These are phyloP conservation scores for Neodon shergylaensis DNA, from an alignment of 2,113 vertebrate species.

Conservation along the genomic window DNA sequence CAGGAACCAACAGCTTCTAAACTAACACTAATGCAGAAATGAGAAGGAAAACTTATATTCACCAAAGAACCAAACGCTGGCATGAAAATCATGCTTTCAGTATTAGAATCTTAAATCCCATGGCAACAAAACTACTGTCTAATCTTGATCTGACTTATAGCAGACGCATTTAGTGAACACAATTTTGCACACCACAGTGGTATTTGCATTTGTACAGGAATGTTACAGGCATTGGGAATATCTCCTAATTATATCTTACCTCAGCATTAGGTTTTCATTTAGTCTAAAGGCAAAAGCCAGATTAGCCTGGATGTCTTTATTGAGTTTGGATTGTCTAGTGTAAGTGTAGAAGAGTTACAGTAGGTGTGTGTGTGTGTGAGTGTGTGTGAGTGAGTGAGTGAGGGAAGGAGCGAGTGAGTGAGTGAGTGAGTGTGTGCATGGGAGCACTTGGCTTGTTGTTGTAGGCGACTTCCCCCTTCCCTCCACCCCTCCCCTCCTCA, in stretches of 20 bases:
- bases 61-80: neutral
- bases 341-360: neutral
- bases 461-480: no score
- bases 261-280: neutral
- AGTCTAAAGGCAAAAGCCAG: neutral
- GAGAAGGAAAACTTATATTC: conserved; percentile 41
- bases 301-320: neutral
- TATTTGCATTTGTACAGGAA: neutral
- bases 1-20: neutral
- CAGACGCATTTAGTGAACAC: neutral
- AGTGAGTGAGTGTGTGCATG: no score
- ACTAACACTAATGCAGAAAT: neutral
- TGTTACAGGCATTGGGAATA: neutral
- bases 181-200: neutral
- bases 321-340: neutral
- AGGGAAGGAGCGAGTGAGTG: no score
- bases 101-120: neutral
- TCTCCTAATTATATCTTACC: neutral
- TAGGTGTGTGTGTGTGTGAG: neutral
- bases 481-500: no score
- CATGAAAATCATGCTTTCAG: neutral
- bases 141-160: neutral
- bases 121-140: neutral
- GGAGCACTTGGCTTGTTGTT: no score
- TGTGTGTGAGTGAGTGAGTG: no score